Evolutionary conservation across 2,797 vertebrate species (phyloP).

Genomic region (Lepilemur septentrionalis): DNA sequence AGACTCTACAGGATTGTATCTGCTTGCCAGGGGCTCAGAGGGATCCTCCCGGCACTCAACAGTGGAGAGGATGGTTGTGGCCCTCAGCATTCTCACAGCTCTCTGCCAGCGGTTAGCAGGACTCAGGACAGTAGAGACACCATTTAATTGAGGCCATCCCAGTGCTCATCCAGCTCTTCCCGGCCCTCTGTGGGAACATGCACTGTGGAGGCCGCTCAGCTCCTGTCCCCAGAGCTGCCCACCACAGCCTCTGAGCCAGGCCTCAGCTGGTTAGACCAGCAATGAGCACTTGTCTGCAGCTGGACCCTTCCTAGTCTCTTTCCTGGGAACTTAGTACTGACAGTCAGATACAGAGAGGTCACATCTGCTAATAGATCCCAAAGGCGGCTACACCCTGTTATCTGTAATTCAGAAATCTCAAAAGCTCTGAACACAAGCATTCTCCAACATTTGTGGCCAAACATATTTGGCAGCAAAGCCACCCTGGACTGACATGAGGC

Average conservation of each 20-base stretch:
- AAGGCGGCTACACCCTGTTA: not conserved
- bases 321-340: not conserved
- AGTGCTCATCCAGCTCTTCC: not conserved
- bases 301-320: not conserved
- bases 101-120: not conserved
- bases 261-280: not conserved
- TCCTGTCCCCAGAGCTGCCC: not conserved
- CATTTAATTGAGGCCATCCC: not conserved
- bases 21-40: not conserved
- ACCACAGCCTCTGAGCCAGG: not conserved
- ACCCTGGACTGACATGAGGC: not conserved
- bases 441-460: not conserved
- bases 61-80: not conserved
- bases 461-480: not conserved
- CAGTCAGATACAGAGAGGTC: not conserved
- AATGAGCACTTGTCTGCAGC: not conserved
- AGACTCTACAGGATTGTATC: not conserved
- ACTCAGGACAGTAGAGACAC: not conserved
- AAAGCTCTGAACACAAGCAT: not conserved
- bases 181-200: not conserved
- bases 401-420: not conserved
- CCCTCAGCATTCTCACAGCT: rapidly evolving
- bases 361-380: not conserved
- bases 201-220: not conserved
- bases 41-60: rapidly evolving